Percentiles rank a stretch among this genome's conserved stretches.
Conservation (phyloP, 2,888 invertebrate genomes). For the Apocheima hispidaria region DNA sequence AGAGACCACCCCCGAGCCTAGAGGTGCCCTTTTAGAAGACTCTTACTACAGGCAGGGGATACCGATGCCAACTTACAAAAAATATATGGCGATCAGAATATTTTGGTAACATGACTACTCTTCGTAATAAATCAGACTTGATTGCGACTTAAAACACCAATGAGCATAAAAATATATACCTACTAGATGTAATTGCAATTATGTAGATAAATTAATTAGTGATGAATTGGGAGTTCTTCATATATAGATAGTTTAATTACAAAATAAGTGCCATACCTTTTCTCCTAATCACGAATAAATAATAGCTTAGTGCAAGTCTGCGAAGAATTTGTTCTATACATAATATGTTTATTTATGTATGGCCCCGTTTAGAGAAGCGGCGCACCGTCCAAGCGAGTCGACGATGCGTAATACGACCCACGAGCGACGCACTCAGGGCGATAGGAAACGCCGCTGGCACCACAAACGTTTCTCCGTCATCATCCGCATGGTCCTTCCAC, state of each 20-base stretch:
- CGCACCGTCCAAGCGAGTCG: too few species aligned
- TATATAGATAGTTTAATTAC: background rate
- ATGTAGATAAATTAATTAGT: background rate
- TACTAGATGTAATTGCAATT: background rate
- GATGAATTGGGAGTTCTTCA: background rate
- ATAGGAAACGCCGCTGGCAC: too few species aligned
- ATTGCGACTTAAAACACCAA: slow-evolving; percentile 30
- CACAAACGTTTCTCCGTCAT: too few species aligned
- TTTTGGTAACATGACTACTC: background rate
- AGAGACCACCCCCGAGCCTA: too few species aligned
- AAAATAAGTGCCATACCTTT: background rate
- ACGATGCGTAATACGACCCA: too few species aligned
- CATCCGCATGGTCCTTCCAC: too few species aligned
- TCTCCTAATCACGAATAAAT: background rate
- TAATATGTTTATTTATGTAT: too few species aligned
- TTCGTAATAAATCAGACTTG: slow-evolving; percentile 1
- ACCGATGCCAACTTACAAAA: background rate
- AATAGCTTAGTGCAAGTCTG: too few species aligned
- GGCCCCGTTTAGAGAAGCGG: too few species aligned
- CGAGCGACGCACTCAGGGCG: too few species aligned
- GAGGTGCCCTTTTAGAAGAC: too few species aligned
- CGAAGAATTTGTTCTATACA: too few species aligned
- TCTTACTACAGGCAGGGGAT: background rate
- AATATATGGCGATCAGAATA: slow-evolving; percentile 2
- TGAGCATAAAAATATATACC: slow-evolving; percentile 12